Conservation (phyloP, 1,140 invertebrate species). For the Drosophila eugracilis region DNA sequence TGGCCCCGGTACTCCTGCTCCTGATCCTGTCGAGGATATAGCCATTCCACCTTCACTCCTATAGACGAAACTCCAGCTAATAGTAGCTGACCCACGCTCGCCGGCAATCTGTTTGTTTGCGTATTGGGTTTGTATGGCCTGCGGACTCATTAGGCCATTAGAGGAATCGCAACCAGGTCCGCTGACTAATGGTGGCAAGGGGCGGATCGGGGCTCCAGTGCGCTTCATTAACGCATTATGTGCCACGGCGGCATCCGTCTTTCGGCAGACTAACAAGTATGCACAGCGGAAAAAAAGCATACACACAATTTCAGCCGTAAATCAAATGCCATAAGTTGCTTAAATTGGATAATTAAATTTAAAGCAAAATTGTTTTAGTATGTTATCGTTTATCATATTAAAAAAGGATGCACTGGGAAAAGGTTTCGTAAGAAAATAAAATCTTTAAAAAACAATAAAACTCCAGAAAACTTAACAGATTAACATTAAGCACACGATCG, state of each 20-base stretch:
- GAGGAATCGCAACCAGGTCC: slow-evolving; percentile 34
- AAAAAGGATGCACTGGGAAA: neutral
- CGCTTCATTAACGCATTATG: slow-evolving; percentile 66
- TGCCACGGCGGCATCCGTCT: slow-evolving; percentile 37
- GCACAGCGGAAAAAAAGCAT: neutral
- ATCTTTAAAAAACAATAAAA: too few species aligned
- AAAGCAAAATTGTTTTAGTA: too few species aligned
- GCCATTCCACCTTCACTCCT: neutral
- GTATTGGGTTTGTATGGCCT: slow-evolving; percentile 42
- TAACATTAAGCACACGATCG: too few species aligned
- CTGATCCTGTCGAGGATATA: neutral
- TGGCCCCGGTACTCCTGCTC: neutral
- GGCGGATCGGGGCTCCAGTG: slow-evolving; percentile 13
- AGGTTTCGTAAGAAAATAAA: too few species aligned
- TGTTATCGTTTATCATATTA: neutral
- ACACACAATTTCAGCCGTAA: neutral
- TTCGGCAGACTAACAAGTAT: slow-evolving; percentile 23
- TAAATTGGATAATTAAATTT: neutral
- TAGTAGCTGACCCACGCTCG: slow-evolving; percentile 16
- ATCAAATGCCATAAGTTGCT: neutral
- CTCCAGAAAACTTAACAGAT: too few species aligned
- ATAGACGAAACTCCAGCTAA: slow-evolving; percentile 10
- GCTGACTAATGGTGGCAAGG: slow-evolving; percentile 20
- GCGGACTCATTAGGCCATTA: slow-evolving; percentile 58
- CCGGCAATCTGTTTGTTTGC: slow-evolving; percentile 38